Evolutionary conservation across 1,140 invertebrate species (phyloP).

Genomic region (Batillaria attramentaria): DNA sequence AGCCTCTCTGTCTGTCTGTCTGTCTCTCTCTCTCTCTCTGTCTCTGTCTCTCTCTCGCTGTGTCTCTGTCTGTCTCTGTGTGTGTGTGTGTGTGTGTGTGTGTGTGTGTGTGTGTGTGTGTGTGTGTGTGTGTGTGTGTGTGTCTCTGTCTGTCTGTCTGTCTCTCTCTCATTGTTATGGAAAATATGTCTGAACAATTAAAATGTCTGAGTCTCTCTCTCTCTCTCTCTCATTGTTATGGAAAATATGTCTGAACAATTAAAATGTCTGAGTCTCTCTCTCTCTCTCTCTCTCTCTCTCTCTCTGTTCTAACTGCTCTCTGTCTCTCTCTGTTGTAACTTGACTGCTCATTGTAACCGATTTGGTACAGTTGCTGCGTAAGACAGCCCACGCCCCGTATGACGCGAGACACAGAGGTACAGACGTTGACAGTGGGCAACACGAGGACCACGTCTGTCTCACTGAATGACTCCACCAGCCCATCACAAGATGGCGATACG

Average conservation of each 20-base stretch:
- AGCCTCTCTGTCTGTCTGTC: neutral
- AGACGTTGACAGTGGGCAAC: no score
- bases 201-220: neutral
- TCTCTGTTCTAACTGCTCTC: neutral
- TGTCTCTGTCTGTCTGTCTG: neutral
- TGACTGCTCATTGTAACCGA: neutral
- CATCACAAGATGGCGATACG: no score
- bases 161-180: neutral
- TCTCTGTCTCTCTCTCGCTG: no score
- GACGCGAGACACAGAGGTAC: no score
- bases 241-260: no score
- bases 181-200: no score
- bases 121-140: neutral
- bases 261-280: neutral
- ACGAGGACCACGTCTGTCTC: no score
- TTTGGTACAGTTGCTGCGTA: neutral
- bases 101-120: neutral
- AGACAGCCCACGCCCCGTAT: neutral
- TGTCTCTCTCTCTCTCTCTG: neutral
- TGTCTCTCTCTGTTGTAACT: neutral
- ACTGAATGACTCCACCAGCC: no score
- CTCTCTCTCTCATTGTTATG: neutral
- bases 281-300: neutral
- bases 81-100: constrained; percentile 9
- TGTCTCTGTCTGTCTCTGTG: neutral